Evolutionary conservation across 1,140 invertebrate genomes (phyloP).

Genomic region (Scaptomyza graminum): DNA sequence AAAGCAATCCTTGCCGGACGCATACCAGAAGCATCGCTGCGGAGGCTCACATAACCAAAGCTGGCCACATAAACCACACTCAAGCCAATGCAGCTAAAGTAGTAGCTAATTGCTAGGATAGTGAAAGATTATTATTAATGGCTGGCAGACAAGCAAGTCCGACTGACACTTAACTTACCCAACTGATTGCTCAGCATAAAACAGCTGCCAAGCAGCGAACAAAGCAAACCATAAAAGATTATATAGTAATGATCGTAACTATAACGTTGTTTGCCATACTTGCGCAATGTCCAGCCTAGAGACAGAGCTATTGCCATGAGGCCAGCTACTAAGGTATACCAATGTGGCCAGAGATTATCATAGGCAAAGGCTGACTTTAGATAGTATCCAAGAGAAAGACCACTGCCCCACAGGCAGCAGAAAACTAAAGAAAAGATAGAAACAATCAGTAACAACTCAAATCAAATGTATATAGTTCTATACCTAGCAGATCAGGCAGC

Average conservation of each 20-base stretch:
- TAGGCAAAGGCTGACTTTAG: constrained; percentile 73
- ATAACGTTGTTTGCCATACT: constrained; percentile 60
- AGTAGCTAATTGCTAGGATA: constrained; percentile 64
- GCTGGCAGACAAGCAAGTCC: background rate
- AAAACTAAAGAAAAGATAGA: constrained; percentile 35
- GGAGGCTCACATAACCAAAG: constrained; percentile 70
- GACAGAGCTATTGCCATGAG: constrained; percentile 45
- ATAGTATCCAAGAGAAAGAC: constrained; percentile 73
- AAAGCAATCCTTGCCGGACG: constrained; percentile 64
- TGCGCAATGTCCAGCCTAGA: constrained; percentile 63
- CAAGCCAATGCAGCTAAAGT: constrained; percentile 72
- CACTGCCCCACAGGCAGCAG: constrained; percentile 65
- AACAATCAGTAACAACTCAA: background rate
- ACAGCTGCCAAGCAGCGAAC: constrained; percentile 69
- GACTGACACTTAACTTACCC: constrained; percentile 44
- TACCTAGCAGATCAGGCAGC: constrained; percentile 65
- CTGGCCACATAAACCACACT: constrained; percentile 63
- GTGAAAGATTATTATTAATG: background rate
- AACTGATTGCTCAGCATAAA: constrained; percentile 75
- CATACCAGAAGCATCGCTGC: constrained; percentile 56
- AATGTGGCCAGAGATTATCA: constrained; percentile 72
- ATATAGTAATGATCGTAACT: constrained; percentile 75
- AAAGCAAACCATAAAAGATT: constrained; percentile 73
- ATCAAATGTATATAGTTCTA: background rate
- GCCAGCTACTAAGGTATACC: constrained; percentile 58